Conservation (phyloP, 2,113 vertebrate genomes). For the Caretta caretta region DNA sequence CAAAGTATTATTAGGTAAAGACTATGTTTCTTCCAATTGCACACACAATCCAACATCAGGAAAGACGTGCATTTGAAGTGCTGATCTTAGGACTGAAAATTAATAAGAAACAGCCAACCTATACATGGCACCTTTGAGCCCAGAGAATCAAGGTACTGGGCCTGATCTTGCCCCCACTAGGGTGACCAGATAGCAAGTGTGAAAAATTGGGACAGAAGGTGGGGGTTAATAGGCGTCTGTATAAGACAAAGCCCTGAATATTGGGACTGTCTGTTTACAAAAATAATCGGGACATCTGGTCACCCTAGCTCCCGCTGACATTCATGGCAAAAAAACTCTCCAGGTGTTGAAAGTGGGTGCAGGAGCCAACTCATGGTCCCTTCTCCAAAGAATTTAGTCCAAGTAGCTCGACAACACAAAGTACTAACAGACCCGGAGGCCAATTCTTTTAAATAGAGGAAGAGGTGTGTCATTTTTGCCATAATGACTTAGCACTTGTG, state of each 20-base stretch:
- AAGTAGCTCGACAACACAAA: not conserved
- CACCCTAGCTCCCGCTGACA: not conserved
- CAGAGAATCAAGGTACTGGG: not conserved
- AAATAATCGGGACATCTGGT: too few species aligned
- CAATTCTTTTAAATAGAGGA: not conserved
- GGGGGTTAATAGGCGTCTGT: too few species aligned
- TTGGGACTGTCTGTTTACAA: too few species aligned
- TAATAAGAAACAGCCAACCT: not conserved
- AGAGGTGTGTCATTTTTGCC: not conserved
- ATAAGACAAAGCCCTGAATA: too few species aligned
- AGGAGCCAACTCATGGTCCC: not conserved
- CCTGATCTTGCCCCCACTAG: too few species aligned
- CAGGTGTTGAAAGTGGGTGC: not conserved
- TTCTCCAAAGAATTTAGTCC: not conserved
- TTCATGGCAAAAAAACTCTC: not conserved
- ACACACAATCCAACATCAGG: not conserved
- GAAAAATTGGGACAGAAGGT: too few species aligned
- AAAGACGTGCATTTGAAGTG: not conserved
- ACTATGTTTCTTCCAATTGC: not conserved
- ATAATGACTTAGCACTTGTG: not conserved
- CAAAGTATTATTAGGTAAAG: slow-evolving; percentile 17
- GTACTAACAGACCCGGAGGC: not conserved
- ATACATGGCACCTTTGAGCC: not conserved
- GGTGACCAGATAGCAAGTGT: too few species aligned
- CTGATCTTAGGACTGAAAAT: not conserved